phyloP scores from a whole-genome alignment of 2,888 invertebrate genomes.

The Mesorhabditis belari region DNA sequence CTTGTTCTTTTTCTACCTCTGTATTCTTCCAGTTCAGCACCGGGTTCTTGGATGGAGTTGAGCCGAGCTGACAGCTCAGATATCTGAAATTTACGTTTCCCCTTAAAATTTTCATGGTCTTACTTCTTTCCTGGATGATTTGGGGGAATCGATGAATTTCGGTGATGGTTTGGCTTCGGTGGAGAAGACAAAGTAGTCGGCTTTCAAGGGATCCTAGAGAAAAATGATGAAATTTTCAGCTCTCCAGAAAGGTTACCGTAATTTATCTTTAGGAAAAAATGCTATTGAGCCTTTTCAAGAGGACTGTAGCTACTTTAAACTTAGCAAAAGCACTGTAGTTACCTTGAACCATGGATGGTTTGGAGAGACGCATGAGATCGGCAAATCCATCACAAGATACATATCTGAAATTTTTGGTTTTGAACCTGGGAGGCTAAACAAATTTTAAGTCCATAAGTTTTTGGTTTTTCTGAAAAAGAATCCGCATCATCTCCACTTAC shows the following conservation, averaged over 20 bases:
- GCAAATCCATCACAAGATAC: conserved; percentile 57
- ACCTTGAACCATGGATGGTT: conserved; percentile 69
- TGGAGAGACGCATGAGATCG: conserved; percentile 58
- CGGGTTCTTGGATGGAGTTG: conserved; percentile 20
- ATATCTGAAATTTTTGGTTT: conserved; percentile 51
- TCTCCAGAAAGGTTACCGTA: too few relatives aligned
- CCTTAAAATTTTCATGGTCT: too few relatives aligned
- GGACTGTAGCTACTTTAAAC: too few relatives aligned
- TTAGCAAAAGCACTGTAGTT: too few relatives aligned
- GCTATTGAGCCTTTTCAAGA: too few relatives aligned
- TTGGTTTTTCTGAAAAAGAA: too few relatives aligned
- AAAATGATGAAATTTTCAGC: too few relatives aligned
- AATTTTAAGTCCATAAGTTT: conserved; percentile 1
- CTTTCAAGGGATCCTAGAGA: conserved; percentile 1
- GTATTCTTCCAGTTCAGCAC: conserved; percentile 29
- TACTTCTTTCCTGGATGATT: too few relatives aligned
- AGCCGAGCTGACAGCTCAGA: conserved; percentile 14
- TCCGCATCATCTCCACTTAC: conserved; percentile 5
- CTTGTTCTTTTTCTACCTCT: conserved; percentile 7
- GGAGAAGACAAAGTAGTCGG: conserved; percentile 10
- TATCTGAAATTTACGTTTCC: conserved; percentile 7
- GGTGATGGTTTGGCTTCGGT: too few relatives aligned
- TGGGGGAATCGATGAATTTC: conserved; percentile 18
- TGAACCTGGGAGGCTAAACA: too few relatives aligned
- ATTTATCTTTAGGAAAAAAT: too few relatives aligned